A percentile compares a stretch with the other conserved stretches of the same genome.
Evolutionary conservation across 2,113 vertebrate species (phyloP).

Genomic region (Leptobrachium ailaonicum): DNA sequence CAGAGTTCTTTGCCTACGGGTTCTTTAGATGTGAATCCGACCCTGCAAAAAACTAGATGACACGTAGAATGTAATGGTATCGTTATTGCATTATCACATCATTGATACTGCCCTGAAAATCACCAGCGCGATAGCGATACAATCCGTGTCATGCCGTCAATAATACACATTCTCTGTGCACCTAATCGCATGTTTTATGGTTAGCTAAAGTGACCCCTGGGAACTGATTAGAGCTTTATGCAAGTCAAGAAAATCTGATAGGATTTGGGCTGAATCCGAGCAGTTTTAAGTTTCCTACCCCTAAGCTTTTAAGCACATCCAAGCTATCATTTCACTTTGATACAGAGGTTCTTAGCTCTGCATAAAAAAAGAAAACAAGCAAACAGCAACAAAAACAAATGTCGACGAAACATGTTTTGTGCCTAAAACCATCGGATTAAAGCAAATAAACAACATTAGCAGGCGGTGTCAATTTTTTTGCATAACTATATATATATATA

Average conservation of each 20-base stretch:
- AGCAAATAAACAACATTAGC: background rate
- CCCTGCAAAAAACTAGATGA: too few species aligned
- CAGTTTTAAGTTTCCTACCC: slow-evolving; percentile 76
- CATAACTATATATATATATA: too few species aligned
- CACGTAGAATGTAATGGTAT: background rate
- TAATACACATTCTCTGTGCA: slow-evolving; percentile 50
- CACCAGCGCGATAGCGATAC: background rate
- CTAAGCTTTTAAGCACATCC: slow-evolving; percentile 75
- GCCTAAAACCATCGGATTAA: background rate
- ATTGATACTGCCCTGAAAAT: background rate
- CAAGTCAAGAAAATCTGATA: slow-evolving; percentile 77
- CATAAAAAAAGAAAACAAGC: background rate
- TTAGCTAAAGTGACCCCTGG: slow-evolving; percentile 59
- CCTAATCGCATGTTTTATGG: slow-evolving; percentile 62
- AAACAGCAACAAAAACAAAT: background rate
- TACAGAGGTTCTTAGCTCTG: slow-evolving; percentile 23
- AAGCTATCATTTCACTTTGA: slow-evolving; percentile 69
- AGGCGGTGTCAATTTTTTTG: too few species aligned
- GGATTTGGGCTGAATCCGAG: slow-evolving; percentile 74
- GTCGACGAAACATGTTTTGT: too few species aligned
- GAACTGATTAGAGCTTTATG: slow-evolving; percentile 76
- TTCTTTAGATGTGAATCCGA: too few species aligned
- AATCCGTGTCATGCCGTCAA: background rate
- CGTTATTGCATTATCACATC: background rate
- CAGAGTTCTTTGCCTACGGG: too few species aligned